Evolutionary conservation across 2,888 invertebrate genomes (phyloP), one percentile per base, ranked within the genome.

Genomic region (Andrena trimmerana): DNA sequence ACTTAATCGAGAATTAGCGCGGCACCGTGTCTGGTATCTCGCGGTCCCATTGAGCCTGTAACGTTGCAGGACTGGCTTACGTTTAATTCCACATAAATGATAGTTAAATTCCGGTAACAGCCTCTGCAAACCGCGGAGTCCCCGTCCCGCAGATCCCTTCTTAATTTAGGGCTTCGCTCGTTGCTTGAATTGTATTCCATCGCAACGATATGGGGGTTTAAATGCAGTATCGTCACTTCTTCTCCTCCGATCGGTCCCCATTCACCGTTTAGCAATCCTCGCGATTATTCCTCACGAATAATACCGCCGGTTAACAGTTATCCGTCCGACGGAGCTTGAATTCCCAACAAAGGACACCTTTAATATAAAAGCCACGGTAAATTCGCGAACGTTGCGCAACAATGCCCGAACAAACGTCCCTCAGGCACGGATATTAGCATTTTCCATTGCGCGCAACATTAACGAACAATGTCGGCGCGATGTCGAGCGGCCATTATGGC

Each of bases 31-130:
- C 78, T 79, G 69, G 67, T 74, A 82, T 65, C 86, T 78, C 80
- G 83, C 81, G 81, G 70, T 83, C 85, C 86, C 86, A 81, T 81
- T 84, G 80, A 81, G 82, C 74, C 84, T 85, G 79, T 80, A 86
- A 80, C 86, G 85, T 79, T 65, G 48, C 82, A 57, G 80, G 85
- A 88, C 87, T 83, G 87, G 90, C 91, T 91, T 90, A 90, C 89
- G 86, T 85, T 88, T 89, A 91, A 91, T 90, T 90, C 90, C 86
- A 84, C 86, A 87, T 89, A 90, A 91, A 91, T 87, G 90, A 91
- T 90, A 89, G 90, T 91, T 91, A 91, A 90, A 90, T 88, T 87
- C 84, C 86, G 54, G 84, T 87, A 90, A 89, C 89, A 87, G 87
- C 83, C 86, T 80, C 42, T 29, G 62, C 68, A 24, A 62, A 63